These are phyloP conservation scores for Enteromius anoplus DNA, from an alignment of 2,797 vertebrate genomes.

Conservation along the genomic window DNA sequence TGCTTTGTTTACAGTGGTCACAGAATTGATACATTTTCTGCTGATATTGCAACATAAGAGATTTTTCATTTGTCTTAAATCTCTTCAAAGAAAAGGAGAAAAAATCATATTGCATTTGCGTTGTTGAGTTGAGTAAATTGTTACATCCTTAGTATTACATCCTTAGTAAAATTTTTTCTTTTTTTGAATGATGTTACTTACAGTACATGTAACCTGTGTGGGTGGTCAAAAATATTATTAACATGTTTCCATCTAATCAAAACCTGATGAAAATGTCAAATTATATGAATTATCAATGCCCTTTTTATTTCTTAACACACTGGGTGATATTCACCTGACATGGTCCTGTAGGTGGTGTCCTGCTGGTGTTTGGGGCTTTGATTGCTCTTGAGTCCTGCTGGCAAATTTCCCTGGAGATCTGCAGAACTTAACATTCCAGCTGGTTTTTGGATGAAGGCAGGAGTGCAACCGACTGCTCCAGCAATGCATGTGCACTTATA, in stretches of 20 bases:
- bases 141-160: neutral
- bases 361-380: slow-evolving; percentile 73
- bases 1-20: too few relatives aligned
- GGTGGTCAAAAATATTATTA: neutral
- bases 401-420: slow-evolving; percentile 65
- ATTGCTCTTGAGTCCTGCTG: slow-evolving; percentile 69
- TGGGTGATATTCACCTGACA: slow-evolving; percentile 83
- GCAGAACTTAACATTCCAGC: slow-evolving; percentile 72
- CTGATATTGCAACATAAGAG: neutral
- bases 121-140: neutral
- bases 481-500: slow-evolving; percentile 93
- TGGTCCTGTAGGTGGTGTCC: slow-evolving; percentile 78
- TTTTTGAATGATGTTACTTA: neutral
- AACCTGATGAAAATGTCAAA: neutral
- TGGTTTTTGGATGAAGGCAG: slow-evolving; percentile 80
- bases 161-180: neutral
- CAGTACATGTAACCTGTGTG: too few relatives aligned
- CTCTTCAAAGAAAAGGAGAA: too few relatives aligned
- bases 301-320: neutral
- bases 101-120: too few relatives aligned
- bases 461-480: slow-evolving; percentile 91
- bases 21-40: too few relatives aligned
- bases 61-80: neutral
- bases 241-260: neutral
- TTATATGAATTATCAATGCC: neutral